Conservation (phyloP, 2,113 vertebrate genomes). For the Sturnira hondurensis region DNA sequence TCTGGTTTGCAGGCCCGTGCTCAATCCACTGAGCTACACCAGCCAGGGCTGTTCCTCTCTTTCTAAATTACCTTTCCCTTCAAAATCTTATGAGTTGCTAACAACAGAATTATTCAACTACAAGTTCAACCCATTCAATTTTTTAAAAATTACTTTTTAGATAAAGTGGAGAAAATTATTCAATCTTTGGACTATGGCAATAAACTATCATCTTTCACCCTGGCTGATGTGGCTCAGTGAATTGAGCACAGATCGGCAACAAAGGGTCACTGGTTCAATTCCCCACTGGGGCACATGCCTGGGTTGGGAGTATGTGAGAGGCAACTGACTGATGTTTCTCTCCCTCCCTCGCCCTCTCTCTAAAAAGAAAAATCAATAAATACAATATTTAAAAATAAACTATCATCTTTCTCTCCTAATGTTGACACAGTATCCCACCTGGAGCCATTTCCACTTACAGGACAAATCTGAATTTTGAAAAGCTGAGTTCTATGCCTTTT, state of each 20-base stretch:
- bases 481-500: background rate
- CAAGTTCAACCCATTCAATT: background rate
- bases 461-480: background rate
- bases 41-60: background rate
- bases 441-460: background rate
- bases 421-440: background rate
- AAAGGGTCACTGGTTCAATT: too few species aligned
- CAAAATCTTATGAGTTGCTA: slow-evolving; percentile 6
- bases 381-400: background rate
- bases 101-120: background rate
- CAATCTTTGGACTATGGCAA: background rate
- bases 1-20: too few species aligned
- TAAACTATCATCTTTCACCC: background rate
- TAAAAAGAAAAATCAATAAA: too few species aligned
- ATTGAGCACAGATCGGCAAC: too few species aligned
- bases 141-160: background rate
- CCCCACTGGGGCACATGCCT: too few species aligned
- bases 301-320: too few species aligned
- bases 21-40: too few species aligned
- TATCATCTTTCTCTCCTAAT: background rate
- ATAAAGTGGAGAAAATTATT: background rate
- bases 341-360: too few species aligned
- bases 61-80: slow-evolving; percentile 6
- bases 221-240: too few species aligned
- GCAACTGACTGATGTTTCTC: too few species aligned